Evolutionary conservation across 2,113 vertebrate genomes (phyloP).

Genomic region (Hucho hucho): DNA sequence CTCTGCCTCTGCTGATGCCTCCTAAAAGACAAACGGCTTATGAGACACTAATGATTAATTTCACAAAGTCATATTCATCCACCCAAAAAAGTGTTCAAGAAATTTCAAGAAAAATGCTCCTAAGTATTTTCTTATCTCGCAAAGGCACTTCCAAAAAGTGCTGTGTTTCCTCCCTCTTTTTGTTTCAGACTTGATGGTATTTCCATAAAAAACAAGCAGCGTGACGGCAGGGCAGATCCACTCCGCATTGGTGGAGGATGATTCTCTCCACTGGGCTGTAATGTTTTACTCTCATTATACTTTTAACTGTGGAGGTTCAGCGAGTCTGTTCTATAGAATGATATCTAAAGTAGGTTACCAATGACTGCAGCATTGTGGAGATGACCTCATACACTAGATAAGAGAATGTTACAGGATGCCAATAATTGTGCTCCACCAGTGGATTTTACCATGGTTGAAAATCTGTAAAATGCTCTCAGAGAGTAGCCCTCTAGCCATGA

Average conservation of each 20-base stretch:
- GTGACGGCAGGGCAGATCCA: conserved; percentile 19
- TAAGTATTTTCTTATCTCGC: conserved; percentile 22
- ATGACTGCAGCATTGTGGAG: too few relatives aligned
- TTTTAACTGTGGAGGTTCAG: neutral
- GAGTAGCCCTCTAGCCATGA: too few relatives aligned
- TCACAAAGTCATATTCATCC: conserved; percentile 34
- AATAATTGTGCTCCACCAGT: too few relatives aligned
- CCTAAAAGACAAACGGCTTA: conserved; percentile 42
- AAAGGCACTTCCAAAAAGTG: conserved; percentile 32
- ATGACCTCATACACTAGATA: too few relatives aligned
- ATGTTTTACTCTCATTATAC: neutral
- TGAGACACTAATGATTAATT: conserved; percentile 33
- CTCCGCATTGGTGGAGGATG: conserved; percentile 3
- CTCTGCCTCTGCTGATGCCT: conserved; percentile 31
- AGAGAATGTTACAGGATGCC: too few relatives aligned
- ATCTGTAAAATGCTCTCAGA: too few relatives aligned
- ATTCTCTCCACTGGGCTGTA: neutral
- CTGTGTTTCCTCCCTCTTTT: conserved; percentile 19
- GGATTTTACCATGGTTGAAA: too few relatives aligned
- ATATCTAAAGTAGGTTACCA: too few relatives aligned
- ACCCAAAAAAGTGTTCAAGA: conserved; percentile 19
- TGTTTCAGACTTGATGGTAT: conserved; percentile 28
- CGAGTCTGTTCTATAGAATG: too few relatives aligned
- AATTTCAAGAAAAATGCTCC: too few relatives aligned
- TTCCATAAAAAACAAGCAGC: conserved; percentile 43